These are phyloP conservation scores for Prionailurus viverrinus DNA, from an alignment of 2,113 vertebrate genomes.

Conservation along the genomic window DNA sequence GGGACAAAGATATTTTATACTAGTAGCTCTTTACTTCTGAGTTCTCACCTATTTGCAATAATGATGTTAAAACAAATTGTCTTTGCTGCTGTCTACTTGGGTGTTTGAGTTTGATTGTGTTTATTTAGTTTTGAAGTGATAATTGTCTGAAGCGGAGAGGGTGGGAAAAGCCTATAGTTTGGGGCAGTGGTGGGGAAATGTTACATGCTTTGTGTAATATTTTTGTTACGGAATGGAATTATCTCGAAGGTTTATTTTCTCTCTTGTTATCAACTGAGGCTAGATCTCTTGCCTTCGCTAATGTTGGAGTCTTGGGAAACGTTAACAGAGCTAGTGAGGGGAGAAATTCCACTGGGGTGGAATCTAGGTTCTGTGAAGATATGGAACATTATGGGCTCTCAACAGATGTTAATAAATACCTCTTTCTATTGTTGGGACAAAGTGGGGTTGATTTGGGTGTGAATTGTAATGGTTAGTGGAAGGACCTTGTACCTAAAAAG, in stretches of 20 bases:
- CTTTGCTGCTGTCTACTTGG: constrained; percentile 1
- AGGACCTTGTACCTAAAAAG: constrained; percentile 28
- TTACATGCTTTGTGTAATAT: neutral
- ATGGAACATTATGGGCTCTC: neutral
- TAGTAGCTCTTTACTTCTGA: neutral
- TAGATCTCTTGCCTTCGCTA: neutral
- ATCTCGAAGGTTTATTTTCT: neutral
- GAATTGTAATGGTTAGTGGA: neutral
- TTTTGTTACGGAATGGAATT: constrained; percentile 15
- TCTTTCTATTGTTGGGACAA: constrained; percentile 61
- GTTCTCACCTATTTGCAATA: neutral
- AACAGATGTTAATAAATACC: constrained; percentile 70
- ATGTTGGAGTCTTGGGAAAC: neutral
- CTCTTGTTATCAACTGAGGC: neutral
- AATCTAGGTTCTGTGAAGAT: constrained; percentile 21
- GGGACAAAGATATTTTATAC: neutral
- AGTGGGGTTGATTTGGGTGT: constrained; percentile 41
- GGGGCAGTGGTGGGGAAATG: neutral
- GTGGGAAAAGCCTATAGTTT: neutral
- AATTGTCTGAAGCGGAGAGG: neutral
- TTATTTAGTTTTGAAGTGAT: constrained; percentile 15
- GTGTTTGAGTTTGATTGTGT: constrained; percentile 10
- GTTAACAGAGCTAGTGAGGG: neutral
- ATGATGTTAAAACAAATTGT: neutral
- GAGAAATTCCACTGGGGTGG: neutral